Base-by-base conservation (phyloP, 2,888 invertebrate species). In the Diplazon laetatorius region DNA sequence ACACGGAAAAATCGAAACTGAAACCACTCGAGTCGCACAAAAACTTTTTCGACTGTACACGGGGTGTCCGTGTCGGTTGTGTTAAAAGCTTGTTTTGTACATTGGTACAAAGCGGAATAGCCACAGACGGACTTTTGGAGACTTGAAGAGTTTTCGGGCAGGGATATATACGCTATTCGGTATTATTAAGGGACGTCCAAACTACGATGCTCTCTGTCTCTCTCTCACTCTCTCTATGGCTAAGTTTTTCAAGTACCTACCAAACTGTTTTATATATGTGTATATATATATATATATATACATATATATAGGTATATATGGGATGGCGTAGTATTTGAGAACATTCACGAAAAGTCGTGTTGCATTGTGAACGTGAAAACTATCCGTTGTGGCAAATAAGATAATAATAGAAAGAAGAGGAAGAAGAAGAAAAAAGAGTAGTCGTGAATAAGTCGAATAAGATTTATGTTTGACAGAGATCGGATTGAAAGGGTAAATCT, bases 1-100 rank as follows among this genome's bases (percentile, higher is more conserved):
- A 72, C 52, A 77, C 77, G 83, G 82, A 82, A 83, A 83, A 81
- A 81, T 80, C 84, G 85, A 86, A 87, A 85, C 83, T 82, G 84
- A 87, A 86, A 87, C 87, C 88, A 87, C 87, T 87, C 82, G 85
- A 86, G 82, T 82, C 76, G 44, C 46, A 44, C 80, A 82, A 83
- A 87, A 85, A n/a, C n/a, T n/a, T 87, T 65, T n/a, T 66, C 65
- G 22, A 30, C 46, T 39, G 20, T 10, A 60, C 20, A 30, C 46
- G 46, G 20, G 18, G 42, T 46, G 18, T 12, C 55, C 52, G 52
- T 50, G 37, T 68, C 25, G 30, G 25, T 52, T 57, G 18, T 44
- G 59, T 50, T 10, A 59, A 73, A 69, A 30, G 30, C 30, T 30
- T 30, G 30, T 2, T 30, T 2, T 30, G 30, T 30, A 30, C 30